Conservation (phyloP, 2,113 vertebrate genomes). For the Pluvianellus socialis region DNA sequence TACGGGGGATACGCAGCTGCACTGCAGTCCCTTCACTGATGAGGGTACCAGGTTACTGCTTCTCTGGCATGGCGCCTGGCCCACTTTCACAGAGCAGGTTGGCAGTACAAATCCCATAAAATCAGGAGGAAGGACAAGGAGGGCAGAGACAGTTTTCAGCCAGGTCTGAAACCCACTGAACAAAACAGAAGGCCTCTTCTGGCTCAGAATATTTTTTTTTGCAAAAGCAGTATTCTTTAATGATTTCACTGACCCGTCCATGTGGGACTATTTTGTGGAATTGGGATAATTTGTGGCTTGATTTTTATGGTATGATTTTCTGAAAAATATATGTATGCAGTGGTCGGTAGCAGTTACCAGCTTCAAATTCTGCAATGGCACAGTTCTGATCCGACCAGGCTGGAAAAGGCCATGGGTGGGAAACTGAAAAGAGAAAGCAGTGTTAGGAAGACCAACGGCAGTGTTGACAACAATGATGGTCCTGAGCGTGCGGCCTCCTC, state of each 20-base stretch:
- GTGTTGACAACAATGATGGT: not conserved
- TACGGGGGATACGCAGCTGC: rapidly evolving
- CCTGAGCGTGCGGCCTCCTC: not conserved
- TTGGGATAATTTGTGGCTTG: not conserved
- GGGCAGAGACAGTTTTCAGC: not conserved
- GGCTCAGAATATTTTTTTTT: not conserved
- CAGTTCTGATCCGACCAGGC: not conserved
- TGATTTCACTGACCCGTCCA: not conserved
- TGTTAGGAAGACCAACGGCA: not conserved
- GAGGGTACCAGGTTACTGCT: not conserved
- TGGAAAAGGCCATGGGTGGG: not conserved
- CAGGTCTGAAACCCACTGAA: not conserved
- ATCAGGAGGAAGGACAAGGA: not conserved
- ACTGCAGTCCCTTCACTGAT: not conserved
- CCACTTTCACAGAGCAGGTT: not conserved
- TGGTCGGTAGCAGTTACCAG: not conserved
- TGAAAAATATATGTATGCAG: not conserved
- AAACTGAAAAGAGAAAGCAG: not conserved
- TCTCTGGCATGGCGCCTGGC: not conserved
- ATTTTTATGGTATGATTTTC: not conserved
- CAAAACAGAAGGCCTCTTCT: not conserved
- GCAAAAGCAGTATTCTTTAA: not conserved
- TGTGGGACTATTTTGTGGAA: not conserved
- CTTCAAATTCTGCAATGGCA: not conserved
- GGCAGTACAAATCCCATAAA: not conserved